A percentile compares a stretch with the other conserved stretches of the same genome.
phyloP scores from a whole-genome alignment of 2,113 vertebrate genomes.

The Chitala chitala region DNA sequence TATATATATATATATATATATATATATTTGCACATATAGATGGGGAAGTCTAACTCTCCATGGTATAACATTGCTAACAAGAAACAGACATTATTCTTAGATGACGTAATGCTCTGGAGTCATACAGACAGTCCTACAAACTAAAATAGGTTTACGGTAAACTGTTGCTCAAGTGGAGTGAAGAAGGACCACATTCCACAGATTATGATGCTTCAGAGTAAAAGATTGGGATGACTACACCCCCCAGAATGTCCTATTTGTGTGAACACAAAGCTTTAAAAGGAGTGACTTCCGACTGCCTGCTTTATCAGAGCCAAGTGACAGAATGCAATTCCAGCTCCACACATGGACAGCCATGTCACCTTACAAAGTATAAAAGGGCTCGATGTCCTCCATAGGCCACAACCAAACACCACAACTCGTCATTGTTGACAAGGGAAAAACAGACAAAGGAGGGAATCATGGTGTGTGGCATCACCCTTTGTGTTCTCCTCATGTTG shows the following conservation, averaged over 20 bases:
- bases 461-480: slow-evolving; percentile 38
- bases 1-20: too few relatives aligned
- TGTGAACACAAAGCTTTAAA: slow-evolving; percentile 56
- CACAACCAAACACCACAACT: slow-evolving; percentile 32
- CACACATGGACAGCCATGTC: slow-evolving; percentile 48
- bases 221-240: slow-evolving; percentile 37
- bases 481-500: slow-evolving; percentile 49
- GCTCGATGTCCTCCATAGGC: slow-evolving; percentile 19
- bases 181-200: slow-evolving; percentile 3
- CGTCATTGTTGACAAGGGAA: slow-evolving; percentile 18
- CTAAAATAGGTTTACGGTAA: neutral
- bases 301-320: slow-evolving; percentile 64
- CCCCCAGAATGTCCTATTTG: slow-evolving; percentile 49
- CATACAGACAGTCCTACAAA: neutral
- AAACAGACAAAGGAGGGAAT: neutral
- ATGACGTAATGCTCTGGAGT: neutral
- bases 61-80: too few relatives aligned
- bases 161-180: neutral
- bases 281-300: slow-evolving; percentile 61
- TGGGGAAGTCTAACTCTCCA: too few relatives aligned
- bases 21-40: too few relatives aligned
- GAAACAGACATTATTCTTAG: too few relatives aligned
- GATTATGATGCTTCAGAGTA: slow-evolving; percentile 33
- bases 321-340: slow-evolving; percentile 62
- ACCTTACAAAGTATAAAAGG: slow-evolving; percentile 57